Conservation (phyloP, 2,888 invertebrate species). For the Drosophila mulleri region DNA sequence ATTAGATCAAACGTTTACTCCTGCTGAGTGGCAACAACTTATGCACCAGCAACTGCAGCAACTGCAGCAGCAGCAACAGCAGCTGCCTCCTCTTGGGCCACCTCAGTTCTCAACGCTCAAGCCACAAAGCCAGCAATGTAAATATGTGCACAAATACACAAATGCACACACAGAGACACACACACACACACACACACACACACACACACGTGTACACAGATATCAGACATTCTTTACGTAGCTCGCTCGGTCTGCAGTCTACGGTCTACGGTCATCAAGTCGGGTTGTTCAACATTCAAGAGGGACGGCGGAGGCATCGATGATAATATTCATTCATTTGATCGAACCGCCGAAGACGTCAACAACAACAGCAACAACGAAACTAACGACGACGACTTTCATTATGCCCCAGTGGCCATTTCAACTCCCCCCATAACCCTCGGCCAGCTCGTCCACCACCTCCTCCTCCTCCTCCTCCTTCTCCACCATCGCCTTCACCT, state of each 20-base stretch:
- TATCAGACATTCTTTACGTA: slow-evolving; percentile 69
- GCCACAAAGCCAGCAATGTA: slow-evolving; percentile 57
- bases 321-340: slow-evolving; percentile 83
- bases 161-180: slow-evolving; percentile 11
- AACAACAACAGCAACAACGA: slow-evolving; percentile 52
- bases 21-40: slow-evolving; percentile 75
- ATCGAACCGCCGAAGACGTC: slow-evolving; percentile 79
- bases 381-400: slow-evolving; percentile 53
- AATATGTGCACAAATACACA: slow-evolving; percentile 23
- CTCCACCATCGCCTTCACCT: slow-evolving; percentile 9
- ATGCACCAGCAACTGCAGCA: slow-evolving; percentile 29
- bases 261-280: slow-evolving; percentile 70
- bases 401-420: slow-evolving; percentile 47
- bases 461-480: too few species aligned
- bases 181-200: slow-evolving; percentile 16
- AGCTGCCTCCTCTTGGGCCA: neutral
- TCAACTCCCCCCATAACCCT: too few species aligned
- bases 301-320: slow-evolving; percentile 58
- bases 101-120: slow-evolving; percentile 25
- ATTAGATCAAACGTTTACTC: slow-evolving; percentile 81
- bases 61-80: slow-evolving; percentile 52
- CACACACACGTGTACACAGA: slow-evolving; percentile 29
- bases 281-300: slow-evolving; percentile 69
- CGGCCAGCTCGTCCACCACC: too few species aligned
- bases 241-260: slow-evolving; percentile 63